Conservation (phyloP, 2,113 vertebrate genomes). For the Chloropsis cyanopogon region DNA sequence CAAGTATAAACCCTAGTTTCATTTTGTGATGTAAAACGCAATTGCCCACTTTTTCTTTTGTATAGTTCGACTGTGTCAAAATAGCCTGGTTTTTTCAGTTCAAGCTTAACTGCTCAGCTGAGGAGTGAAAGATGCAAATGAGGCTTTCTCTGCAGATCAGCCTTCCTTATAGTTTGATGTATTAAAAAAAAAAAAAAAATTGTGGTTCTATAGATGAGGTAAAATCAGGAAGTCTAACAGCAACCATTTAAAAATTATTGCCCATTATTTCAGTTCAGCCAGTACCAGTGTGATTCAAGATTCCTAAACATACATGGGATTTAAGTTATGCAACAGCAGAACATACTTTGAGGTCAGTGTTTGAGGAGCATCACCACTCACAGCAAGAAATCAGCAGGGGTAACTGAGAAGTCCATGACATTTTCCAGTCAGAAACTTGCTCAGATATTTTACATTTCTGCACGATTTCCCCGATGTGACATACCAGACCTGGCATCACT, state of each 20-base stretch:
- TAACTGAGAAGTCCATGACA: neutral
- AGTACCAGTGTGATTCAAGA: neutral
- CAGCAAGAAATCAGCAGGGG: accelerated
- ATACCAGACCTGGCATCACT: neutral
- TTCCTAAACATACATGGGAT: neutral
- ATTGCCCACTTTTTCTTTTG: neutral
- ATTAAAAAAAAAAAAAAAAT: no score
- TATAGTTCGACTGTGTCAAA: neutral
- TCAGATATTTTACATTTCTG: neutral
- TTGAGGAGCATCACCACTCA: neutral
- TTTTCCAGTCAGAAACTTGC: neutral
- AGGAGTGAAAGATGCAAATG: neutral
- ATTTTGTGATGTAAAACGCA: neutral
- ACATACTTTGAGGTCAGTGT: neutral
- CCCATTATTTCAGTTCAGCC: neutral
- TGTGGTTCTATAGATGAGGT: neutral
- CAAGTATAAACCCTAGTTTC: neutral
- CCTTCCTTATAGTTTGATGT: neutral
- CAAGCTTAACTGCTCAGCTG: neutral
- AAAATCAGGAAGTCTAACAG: neutral
- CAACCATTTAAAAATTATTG: neutral
- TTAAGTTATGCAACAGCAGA: neutral
- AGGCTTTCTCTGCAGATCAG: neutral
- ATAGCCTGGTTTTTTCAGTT: neutral
- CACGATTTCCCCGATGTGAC: accelerated